Percentiles rank a stretch among this genome's conserved stretches.
phyloP scores from a whole-genome alignment of 2,113 vertebrate genomes.

The Daphoenositta chrysoptera region DNA sequence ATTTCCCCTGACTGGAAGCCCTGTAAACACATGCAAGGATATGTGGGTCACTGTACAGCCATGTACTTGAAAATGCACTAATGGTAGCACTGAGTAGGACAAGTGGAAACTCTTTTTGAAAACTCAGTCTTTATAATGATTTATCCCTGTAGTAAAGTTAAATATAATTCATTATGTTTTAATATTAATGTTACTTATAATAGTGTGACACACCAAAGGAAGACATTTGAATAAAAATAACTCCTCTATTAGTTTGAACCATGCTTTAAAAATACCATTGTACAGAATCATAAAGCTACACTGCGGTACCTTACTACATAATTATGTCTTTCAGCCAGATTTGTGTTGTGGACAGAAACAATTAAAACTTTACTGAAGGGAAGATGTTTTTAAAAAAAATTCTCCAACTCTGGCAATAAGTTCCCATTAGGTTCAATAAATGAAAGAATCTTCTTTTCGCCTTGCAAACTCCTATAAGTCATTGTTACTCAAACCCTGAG shows the following conservation, averaged over 20 bases:
- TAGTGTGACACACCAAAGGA: background rate
- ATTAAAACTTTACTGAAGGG: background rate
- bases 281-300: background rate
- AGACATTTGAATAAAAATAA: background rate
- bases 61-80: background rate
- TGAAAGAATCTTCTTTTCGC: background rate
- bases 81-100: background rate
- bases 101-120: background rate
- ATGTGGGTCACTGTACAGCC: background rate
- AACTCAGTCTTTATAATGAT: background rate
- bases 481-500: background rate
- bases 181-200: background rate
- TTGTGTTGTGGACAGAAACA: background rate
- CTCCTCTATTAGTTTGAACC: background rate
- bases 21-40: background rate
- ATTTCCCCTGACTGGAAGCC: background rate
- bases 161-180: background rate
- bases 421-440: background rate
- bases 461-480: background rate
- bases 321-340: background rate
- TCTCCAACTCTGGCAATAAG: background rate
- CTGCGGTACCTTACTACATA: background rate
- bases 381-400: background rate
- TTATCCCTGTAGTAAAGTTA: background rate
- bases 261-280: background rate